phyloP scores from a whole-genome alignment of 2,113 vertebrate genomes.

The Heliornis fulica region DNA sequence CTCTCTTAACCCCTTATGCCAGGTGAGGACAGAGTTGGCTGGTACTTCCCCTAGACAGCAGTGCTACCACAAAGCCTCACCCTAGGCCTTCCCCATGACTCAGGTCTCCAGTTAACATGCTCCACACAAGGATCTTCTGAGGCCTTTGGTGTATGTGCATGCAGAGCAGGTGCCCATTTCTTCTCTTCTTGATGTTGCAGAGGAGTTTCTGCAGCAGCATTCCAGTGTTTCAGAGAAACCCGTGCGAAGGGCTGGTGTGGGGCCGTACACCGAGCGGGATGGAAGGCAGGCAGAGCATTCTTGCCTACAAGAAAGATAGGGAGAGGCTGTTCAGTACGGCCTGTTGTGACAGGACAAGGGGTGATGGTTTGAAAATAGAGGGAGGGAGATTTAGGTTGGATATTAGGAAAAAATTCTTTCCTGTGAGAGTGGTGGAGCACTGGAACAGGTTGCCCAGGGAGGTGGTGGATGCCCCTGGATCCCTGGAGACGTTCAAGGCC shows the following conservation, averaged over 20 bases:
- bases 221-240: neutral
- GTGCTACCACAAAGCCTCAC: neutral
- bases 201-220: neutral
- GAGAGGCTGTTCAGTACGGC: too few relatives aligned
- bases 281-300: neutral
- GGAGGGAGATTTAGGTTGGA: too few relatives aligned
- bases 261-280: rapidly evolving
- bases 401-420: too few relatives aligned
- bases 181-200: neutral
- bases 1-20: neutral
- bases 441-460: too few relatives aligned
- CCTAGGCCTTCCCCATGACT: rapidly evolving
- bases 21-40: neutral
- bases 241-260: neutral
- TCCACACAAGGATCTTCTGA: neutral
- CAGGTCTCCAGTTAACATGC: neutral
- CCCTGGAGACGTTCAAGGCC: too few relatives aligned
- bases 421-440: too few relatives aligned
- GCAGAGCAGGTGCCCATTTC: neutral
- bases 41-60: neutral
- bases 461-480: too few relatives aligned
- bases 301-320: too few relatives aligned
- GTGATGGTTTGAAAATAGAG: too few relatives aligned
- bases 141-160: rapidly evolving
- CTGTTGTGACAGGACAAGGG: too few relatives aligned